Conservation (phyloP, 2,113 vertebrate species). For the Oreocharis arfaki region DNA sequence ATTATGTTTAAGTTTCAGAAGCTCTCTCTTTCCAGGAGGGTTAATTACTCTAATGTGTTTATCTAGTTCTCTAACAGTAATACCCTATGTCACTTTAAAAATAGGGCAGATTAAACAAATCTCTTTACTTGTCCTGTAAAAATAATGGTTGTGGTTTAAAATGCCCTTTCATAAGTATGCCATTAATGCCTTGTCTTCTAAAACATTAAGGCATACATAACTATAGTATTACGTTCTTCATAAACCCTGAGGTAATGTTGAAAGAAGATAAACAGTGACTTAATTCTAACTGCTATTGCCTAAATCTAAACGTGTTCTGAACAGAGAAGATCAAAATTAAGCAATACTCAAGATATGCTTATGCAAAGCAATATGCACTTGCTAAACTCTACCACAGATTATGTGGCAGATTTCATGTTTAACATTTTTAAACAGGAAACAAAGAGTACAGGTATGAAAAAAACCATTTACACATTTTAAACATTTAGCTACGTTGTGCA, state of each 20-base stretch:
- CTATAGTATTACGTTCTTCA: neutral
- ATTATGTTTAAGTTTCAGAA: conserved; percentile 48
- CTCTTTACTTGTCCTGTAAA: conserved; percentile 71
- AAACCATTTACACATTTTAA: neutral
- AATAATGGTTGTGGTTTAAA: conserved; percentile 58
- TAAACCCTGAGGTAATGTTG: neutral
- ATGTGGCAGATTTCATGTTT: neutral
- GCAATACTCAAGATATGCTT: neutral
- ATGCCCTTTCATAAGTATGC: neutral
- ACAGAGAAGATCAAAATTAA: conserved; percentile 20
- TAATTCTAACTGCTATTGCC: neutral
- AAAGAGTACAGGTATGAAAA: neutral
- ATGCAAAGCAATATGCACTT: neutral
- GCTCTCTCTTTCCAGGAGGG: conserved; percentile 34
- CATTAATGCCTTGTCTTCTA: conserved; percentile 22
- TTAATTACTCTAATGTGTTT: conserved; percentile 66
- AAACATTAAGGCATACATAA: conserved; percentile 11
- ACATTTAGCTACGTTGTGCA: neutral
- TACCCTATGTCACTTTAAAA: conserved; percentile 69
- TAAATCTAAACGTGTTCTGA: neutral
- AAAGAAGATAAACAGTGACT: neutral
- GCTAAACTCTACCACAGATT: neutral
- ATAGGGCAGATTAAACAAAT: conserved; percentile 84
- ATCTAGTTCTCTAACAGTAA: conserved; percentile 61
- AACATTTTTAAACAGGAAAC: neutral